Conservation (phyloP, 30 jellyfish, hydroid and myxozoan genomes). For the Aurelia aurita complex sp. Pacific region DNA sequence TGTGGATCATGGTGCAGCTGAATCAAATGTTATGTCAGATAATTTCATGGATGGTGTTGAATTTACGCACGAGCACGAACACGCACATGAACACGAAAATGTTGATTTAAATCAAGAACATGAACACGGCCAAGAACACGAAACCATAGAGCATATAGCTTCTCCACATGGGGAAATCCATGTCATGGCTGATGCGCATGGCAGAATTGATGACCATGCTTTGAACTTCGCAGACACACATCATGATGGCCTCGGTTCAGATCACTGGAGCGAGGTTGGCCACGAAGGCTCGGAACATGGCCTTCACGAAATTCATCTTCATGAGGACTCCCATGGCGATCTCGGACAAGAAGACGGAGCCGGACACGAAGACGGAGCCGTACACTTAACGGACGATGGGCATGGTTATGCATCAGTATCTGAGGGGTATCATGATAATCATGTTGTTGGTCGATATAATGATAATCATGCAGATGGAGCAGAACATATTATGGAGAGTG, state of each 20-base stretch:
- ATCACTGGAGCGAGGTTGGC: background rate
- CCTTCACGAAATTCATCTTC: background rate
- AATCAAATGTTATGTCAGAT: slow-evolving; percentile 7
- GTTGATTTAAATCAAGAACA: too few relatives aligned
- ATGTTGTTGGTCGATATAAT: background rate
- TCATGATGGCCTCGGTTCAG: slow-evolving; percentile 3
- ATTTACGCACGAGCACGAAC: background rate
- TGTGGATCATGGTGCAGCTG: slow-evolving; percentile 41
- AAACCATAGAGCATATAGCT: slow-evolving; percentile 29
- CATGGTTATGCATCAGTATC: slow-evolving; percentile 56
- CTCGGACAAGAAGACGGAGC: slow-evolving; percentile 21
- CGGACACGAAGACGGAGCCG: slow-evolving; percentile 24
- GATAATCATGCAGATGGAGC: slow-evolving; percentile 1
- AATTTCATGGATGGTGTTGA: background rate
- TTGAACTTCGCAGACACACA: background rate
- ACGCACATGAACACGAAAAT: background rate
- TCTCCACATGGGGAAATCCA: slow-evolving; percentile 29
- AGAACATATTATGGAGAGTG: slow-evolving; percentile 30
- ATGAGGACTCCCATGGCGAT: background rate
- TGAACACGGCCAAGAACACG: slow-evolving; percentile 5
- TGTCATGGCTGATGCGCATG: slow-evolving; percentile 49
- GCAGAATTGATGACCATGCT: slow-evolving; percentile 10
- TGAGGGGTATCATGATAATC: slow-evolving; percentile 17
- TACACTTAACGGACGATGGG: slow-evolving; percentile 55
- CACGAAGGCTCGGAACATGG: slow-evolving; percentile 11